These are phyloP conservation scores for Nannospalax galili DNA, from an alignment of 2,113 vertebrate species.

Conservation along the genomic window DNA sequence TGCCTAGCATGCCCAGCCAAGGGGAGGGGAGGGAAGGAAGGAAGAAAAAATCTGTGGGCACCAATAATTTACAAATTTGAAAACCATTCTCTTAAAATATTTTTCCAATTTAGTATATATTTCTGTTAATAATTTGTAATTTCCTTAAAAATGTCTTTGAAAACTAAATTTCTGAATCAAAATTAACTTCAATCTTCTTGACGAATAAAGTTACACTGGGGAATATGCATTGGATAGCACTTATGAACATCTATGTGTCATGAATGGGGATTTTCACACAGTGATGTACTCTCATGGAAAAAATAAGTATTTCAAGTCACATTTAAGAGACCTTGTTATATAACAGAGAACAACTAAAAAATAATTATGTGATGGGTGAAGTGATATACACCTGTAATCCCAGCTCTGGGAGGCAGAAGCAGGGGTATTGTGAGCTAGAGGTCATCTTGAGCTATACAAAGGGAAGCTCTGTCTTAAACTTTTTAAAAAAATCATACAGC, in stretches of 20 bases:
- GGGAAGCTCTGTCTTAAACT: background rate
- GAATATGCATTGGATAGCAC: background rate
- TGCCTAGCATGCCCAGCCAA: background rate
- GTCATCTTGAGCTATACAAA: background rate
- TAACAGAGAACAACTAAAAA: slow-evolving; percentile 37
- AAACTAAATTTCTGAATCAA: slow-evolving; percentile 51
- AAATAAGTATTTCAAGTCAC: slow-evolving; percentile 55
- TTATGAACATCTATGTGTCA: background rate
- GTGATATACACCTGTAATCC: background rate
- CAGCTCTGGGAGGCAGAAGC: background rate
- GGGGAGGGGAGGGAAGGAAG: background rate
- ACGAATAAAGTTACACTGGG: slow-evolving; percentile 44
- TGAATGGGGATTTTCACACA: background rate
- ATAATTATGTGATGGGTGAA: background rate
- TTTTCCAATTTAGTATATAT: slow-evolving; percentile 5
- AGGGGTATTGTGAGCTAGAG: background rate
- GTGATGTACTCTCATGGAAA: no score
- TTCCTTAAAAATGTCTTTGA: slow-evolving; percentile 38
- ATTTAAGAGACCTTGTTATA: slow-evolving; percentile 8
- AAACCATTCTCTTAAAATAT: slow-evolving; percentile 59
- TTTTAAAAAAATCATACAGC: background rate
- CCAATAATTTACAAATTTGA: background rate
- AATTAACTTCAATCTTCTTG: slow-evolving; percentile 55
- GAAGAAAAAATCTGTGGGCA: background rate
- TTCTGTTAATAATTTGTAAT: slow-evolving; percentile 22